Percentiles rank a stretch among this genome's conserved stretches.
These are phyloP conservation scores for Steinernema scapterisci DNA, from an alignment of 2,888 invertebrate species.

Conservation along the genomic window DNA sequence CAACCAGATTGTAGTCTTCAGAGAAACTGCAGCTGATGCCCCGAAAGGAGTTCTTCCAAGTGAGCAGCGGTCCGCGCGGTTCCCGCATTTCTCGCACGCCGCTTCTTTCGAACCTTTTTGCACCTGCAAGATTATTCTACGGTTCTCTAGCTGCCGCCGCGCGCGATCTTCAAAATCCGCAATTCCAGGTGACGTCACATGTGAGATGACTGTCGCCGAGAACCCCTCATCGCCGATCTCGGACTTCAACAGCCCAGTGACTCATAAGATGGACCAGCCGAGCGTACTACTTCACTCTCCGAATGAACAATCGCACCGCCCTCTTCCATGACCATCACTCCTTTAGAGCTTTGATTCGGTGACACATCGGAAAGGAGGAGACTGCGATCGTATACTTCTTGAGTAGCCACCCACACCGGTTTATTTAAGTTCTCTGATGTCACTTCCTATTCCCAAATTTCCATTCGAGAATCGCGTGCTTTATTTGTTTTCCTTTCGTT, in stretches of 20 bases:
- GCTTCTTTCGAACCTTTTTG: conserved; percentile 18
- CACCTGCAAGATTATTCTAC: conserved; percentile 5
- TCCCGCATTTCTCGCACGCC: conserved; percentile 9
- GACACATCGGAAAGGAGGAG: conserved; percentile 31
- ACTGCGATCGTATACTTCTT: conserved; percentile 17
- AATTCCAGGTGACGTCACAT: conserved; percentile 22
- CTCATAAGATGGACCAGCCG: conserved; percentile 16
- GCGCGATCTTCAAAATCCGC: conserved; percentile 11
- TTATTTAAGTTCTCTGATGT: conserved; percentile 28
- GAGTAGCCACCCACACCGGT: conserved; percentile 33
- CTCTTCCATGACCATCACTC: conserved; percentile 32
- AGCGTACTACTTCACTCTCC: conserved; percentile 7
- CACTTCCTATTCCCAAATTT: conserved; percentile 20
- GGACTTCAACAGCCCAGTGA: conserved; percentile 25
- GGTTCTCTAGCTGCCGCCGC: conserved; percentile 2
- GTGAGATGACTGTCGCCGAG: conserved; percentile 14
- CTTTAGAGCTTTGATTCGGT: conserved; percentile 6
- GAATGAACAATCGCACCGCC: background rate
- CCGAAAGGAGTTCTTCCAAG: conserved; percentile 18
- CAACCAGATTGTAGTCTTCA: background rate
- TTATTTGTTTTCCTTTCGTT: background rate
- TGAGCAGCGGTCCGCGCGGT: conserved; percentile 7
- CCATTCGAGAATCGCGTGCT: background rate
- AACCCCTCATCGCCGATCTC: conserved; percentile 11
- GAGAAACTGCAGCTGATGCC: background rate